phyloP scores from a whole-genome alignment of 2,888 invertebrate species.

The Napeogenes inachia region DNA sequence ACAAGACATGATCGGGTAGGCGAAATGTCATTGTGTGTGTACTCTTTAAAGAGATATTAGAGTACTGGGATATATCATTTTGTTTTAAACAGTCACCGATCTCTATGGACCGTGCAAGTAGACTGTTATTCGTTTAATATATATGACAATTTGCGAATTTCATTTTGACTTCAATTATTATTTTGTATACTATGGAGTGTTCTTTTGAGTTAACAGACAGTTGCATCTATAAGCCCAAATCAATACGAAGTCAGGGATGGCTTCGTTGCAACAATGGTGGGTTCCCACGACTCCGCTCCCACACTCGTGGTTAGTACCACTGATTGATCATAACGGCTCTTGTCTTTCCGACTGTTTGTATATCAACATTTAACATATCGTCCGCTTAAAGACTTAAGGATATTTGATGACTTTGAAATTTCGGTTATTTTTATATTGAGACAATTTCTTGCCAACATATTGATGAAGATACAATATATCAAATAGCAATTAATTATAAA shows the following conservation, averaged over 20 bases:
- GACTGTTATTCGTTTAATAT: too few relatives aligned
- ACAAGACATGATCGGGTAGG: slow-evolving; percentile 25
- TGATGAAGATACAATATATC: too few relatives aligned
- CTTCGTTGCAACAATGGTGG: slow-evolving; percentile 49
- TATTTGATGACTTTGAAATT: background rate
- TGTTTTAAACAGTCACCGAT: too few relatives aligned
- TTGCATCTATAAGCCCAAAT: slow-evolving; percentile 3
- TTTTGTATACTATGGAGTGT: too few relatives aligned
- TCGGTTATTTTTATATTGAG: too few relatives aligned
- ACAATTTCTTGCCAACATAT: too few relatives aligned
- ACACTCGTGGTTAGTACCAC: slow-evolving; percentile 52
- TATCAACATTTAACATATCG: slow-evolving; percentile 13
- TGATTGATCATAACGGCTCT: slow-evolving; percentile 67
- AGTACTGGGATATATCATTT: too few relatives aligned
- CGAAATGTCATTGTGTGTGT: slow-evolving; percentile 5
- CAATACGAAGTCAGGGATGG: background rate
- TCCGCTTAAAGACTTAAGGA: background rate
- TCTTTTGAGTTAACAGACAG: background rate
- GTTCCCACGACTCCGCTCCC: slow-evolving; percentile 68
- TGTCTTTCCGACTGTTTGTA: slow-evolving; percentile 30
- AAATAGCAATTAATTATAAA: too few relatives aligned
- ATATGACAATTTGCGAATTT: too few relatives aligned
- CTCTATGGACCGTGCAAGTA: too few relatives aligned
- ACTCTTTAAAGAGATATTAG: background rate
- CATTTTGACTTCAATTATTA: too few relatives aligned